phyloP scores from a whole-genome alignment of 2,888 invertebrate species.

The Folsomia manolachei region DNA sequence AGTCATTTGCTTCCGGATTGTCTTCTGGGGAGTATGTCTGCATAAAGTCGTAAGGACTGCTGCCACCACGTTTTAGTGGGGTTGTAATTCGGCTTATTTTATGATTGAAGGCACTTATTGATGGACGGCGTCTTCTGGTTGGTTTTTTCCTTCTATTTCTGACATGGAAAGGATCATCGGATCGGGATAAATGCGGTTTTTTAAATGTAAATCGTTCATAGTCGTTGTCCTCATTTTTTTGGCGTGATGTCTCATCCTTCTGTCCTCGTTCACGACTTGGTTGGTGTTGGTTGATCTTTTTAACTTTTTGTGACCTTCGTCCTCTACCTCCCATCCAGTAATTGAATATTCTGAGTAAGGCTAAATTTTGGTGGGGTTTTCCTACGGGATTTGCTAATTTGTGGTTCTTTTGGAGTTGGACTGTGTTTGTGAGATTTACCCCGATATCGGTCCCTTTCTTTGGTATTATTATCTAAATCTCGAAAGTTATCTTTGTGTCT shows the following conservation, averaged over 20 bases:
- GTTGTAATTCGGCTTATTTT: background rate
- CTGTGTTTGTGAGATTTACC: constrained; percentile 24
- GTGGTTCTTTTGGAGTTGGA: constrained; percentile 18
- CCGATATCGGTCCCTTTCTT: background rate
- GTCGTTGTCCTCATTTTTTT: background rate
- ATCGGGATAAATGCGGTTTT: background rate
- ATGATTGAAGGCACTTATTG: background rate
- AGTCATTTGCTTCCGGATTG: constrained; percentile 44
- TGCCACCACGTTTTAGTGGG: constrained; percentile 1
- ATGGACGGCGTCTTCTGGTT: background rate
- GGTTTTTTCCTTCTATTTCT: too few species aligned
- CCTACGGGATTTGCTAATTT: constrained; percentile 19
- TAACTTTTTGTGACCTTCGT: too few species aligned
- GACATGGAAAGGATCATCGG: background rate
- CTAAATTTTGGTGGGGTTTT: background rate
- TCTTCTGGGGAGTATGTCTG: background rate
- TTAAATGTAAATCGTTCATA: background rate
- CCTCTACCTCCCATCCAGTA: background rate
- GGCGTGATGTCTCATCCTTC: background rate
- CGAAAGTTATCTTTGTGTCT: background rate
- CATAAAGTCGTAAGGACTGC: background rate
- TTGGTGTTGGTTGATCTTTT: too few species aligned
- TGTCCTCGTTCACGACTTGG: too few species aligned
- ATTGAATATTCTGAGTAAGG: background rate
- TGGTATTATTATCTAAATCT: background rate